These are phyloP conservation scores for Enteromius trimaculatus DNA, from an alignment of 2,797 vertebrate genomes.

Conservation along the genomic window DNA sequence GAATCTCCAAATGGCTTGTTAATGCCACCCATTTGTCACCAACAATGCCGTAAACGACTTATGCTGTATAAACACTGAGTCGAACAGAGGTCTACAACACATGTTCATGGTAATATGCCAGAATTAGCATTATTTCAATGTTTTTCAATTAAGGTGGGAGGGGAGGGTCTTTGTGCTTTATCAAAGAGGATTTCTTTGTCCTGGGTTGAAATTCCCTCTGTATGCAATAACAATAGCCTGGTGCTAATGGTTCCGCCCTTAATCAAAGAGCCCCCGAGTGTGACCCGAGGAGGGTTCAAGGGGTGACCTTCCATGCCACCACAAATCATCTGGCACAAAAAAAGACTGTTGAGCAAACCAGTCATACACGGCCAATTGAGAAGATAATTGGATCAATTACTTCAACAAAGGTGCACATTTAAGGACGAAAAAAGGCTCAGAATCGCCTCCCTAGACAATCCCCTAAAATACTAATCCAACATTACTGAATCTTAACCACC, in stretches of 20 bases:
- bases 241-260: constrained; percentile 37
- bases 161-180: constrained; percentile 16
- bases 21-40: constrained; percentile 70
- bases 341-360: constrained; percentile 42
- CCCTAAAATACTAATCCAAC: constrained; percentile 49
- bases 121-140: not conserved
- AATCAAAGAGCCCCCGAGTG: constrained; percentile 44
- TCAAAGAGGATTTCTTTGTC: constrained; percentile 47
- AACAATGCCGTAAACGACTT: constrained; percentile 52
- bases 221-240: constrained; percentile 35
- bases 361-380: constrained; percentile 52
- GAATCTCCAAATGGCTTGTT: constrained; percentile 72
- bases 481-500: constrained; percentile 41
- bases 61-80: constrained; percentile 59
- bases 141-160: not conserved
- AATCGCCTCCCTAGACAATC: constrained; percentile 22
- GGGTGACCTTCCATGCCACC: constrained; percentile 57
- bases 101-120: not conserved
- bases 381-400: constrained; percentile 58
- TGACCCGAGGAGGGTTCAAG: constrained; percentile 72
- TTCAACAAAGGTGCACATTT: constrained; percentile 27
- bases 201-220: not conserved
- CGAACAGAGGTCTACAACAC: not conserved
- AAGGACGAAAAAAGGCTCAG: constrained; percentile 5
- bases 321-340: constrained; percentile 52